Base-by-base conservation (phyloP, 1,140 invertebrate species). In the Pogonomyrmex barbatus region DNA sequence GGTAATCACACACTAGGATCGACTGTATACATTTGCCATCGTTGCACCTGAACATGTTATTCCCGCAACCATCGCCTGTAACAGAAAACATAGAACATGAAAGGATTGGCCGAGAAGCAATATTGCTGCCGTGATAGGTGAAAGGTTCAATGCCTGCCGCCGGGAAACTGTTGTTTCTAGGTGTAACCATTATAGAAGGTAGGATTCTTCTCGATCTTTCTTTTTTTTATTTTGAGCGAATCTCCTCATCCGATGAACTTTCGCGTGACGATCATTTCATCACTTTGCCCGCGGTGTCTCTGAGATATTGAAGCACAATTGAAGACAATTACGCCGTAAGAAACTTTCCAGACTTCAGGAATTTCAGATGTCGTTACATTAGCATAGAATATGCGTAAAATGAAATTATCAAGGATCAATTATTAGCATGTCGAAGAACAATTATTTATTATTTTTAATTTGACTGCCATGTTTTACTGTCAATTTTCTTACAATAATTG, bases 1-100 rank as follows among this genome's bases (percentile, higher is more conserved):
- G 97, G 93, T 98, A 98, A 95, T 99, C 98, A 96, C 98, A 99
- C 79, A 98, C 97, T 96, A 96, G 97, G 63, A 97, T 94, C 84
- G 96, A 95, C 2, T 97, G 97, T 92, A 99, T 98, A 95, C 98
- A 99, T 93, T 97, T 97, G 88, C 98, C 98, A 93, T 98, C 97
- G 65, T 96, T 96, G 95, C 98, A 98, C 89, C 96, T 96, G 95
- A 98, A 98, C 96, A 97, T 97, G 92, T 97, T 97, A 76, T 95
- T 95, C 42, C 96, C 96, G 94, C 97, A 97, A 42, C 68, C 56
- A 87, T 92, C 92, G 85, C 88, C 93, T 93, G 88, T 76, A 92
- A 89, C 75, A 92, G 89, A 76, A 85, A 75, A 71, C 84, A 90
- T 81, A 86, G 87, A 89, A 90, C 73, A 63, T 78, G 65, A 77